phyloP scores from a whole-genome alignment of 2,113 vertebrate species.

The Rhea americana region DNA sequence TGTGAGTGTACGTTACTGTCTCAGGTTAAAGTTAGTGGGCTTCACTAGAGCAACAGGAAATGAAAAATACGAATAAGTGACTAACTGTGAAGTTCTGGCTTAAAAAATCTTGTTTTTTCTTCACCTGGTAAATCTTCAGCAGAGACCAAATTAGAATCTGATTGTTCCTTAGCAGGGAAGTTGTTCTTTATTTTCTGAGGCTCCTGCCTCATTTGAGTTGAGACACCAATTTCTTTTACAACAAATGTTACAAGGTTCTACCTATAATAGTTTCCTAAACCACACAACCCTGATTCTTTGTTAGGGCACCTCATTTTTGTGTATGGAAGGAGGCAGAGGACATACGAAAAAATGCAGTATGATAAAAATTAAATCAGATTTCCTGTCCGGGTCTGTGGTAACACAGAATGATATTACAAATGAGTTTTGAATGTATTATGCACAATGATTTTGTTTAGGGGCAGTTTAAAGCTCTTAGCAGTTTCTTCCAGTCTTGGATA shows the following conservation, averaged over 20 bases:
- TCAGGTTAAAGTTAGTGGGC: background rate
- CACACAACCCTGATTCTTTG: background rate
- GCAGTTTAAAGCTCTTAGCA: background rate
- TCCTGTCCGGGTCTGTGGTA: background rate
- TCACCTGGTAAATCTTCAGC: background rate
- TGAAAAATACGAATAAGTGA: background rate
- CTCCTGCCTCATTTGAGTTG: background rate
- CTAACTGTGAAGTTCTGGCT: background rate
- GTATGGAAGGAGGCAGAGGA: background rate
- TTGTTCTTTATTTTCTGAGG: background rate
- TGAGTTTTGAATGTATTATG: background rate
- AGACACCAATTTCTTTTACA: background rate
- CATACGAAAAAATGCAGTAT: background rate
- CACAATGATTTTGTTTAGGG: background rate
- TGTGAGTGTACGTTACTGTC: background rate
- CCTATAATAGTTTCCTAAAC: background rate
- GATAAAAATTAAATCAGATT: background rate
- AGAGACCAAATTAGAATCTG: background rate
- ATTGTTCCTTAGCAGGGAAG: background rate
- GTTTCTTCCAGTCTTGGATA: background rate
- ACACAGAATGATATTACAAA: background rate
- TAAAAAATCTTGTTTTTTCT: background rate
- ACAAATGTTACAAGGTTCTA: background rate
- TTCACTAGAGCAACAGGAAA: background rate
- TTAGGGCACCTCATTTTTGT: background rate